Evolutionary conservation across 1,140 invertebrate genomes (phyloP), one percentile per base, ranked within the genome.

Genomic region (Leptoteleia sp.): DNA sequence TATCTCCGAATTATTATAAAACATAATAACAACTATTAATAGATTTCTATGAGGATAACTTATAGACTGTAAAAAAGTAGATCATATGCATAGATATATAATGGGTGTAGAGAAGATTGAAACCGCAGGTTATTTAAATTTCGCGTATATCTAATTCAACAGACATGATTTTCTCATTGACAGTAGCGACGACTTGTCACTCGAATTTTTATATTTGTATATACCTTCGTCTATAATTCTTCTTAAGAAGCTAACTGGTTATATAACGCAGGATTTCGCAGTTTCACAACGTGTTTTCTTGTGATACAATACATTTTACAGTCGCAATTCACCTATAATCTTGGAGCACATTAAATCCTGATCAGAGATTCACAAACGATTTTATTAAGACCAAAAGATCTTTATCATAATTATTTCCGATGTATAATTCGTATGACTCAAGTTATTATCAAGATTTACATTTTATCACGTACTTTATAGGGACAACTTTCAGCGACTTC

Each of bases 361-460:
- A 52, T 54, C 16, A 38, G 27, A 54, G 35, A 27, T 22, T n/a
- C 6, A 8, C 35, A 7, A 38, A 38, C 12, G 31, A 38, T 54
- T 54, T 54, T 54, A 54, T 54, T 7, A 12, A 4, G 4, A 15
- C 40, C 31, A 1, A 15, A 13, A 15, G 9, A 25, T 33, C 17
- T 54, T 54, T 38, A 38, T 38, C 35, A 54, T 33, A 38, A 54
- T 54, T 54, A 54, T 8, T 27, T 19, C 1, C 19, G 17, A 54
- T 38, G 35, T 19, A 22, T 19, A 2, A 31, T 11, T 6, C 22
- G 47, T 52, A 33, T 15, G n/a, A 25, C 9, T 22, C 13, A 9
- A 38, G 35, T 15, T 52, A 38, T 54, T 54, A 54, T 38, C 50
- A 38, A 54, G 50, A 54, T 54, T 25, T 38, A 38, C 40, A 15